Evolutionary conservation across 1,140 invertebrate genomes (phyloP).

Genomic region (Cydia fagiglandana): DNA sequence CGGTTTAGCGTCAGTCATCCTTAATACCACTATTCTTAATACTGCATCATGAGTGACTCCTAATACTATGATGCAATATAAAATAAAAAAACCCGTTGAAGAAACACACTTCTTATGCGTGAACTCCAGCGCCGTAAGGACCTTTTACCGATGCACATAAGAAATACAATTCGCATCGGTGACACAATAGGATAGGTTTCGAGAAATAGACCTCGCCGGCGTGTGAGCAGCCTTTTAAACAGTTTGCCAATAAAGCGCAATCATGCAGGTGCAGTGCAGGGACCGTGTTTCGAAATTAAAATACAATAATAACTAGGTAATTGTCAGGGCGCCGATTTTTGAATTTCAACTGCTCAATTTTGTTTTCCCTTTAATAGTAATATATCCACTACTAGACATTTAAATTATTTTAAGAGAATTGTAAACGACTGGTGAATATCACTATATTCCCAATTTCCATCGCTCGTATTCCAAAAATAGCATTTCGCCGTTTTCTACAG

Average conservation of each 20-base stretch:
- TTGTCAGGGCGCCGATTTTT: no score
- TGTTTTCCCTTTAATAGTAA: no score
- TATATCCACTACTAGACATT: no score
- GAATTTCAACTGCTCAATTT: no score
- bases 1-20: no score
- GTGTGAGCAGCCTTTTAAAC: not conserved
- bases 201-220: slow-evolving; percentile 9
- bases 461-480: no score
- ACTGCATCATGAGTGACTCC: no score
- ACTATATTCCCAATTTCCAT: no score
- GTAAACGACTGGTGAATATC: no score
- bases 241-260: not conserved
- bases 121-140: not conserved
- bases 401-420: no score
- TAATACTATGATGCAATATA: not conserved
- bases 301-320: not conserved
- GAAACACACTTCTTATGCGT: not conserved
- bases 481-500: no score
- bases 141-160: not conserved
- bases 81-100: not conserved
- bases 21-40: no score
- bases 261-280: not conserved
- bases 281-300: not conserved
- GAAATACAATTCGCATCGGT: slow-evolving; percentile 15
- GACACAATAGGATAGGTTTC: slow-evolving; percentile 20